These are phyloP conservation scores for Parelbella ahira DNA, from an alignment of 2,888 invertebrate genomes.

Conservation along the genomic window DNA sequence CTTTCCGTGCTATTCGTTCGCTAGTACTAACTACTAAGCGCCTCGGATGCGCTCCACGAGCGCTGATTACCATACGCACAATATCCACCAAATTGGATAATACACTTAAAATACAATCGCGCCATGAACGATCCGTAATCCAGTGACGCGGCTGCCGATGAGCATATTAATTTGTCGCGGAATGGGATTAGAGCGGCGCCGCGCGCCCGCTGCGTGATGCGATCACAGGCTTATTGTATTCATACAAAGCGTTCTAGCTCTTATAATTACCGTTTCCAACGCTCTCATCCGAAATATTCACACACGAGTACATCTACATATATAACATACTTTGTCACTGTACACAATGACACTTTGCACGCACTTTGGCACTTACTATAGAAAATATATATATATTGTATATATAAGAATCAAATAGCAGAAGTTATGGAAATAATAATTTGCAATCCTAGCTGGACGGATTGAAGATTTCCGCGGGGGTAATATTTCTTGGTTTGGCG, in stretches of 20 bases:
- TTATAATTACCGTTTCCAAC: constrained; percentile 42
- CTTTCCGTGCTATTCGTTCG: constrained; percentile 48
- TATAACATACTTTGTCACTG: too few species aligned
- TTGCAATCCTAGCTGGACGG: too few species aligned
- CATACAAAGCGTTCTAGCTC: constrained; percentile 45
- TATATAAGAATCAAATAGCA: too few species aligned
- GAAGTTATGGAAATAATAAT: too few species aligned
- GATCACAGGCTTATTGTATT: constrained; percentile 53
- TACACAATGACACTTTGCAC: too few species aligned
- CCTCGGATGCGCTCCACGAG: constrained; percentile 55
- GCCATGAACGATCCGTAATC: constrained; percentile 76
- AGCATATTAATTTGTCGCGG: constrained; percentile 78
- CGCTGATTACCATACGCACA: constrained; percentile 78
- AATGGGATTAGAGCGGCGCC: constrained; percentile 66
- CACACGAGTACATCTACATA: too few species aligned
- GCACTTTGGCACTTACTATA: too few species aligned
- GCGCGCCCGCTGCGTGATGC: constrained; percentile 44
- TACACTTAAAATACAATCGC: constrained; percentile 84
- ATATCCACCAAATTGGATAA: constrained; percentile 83
- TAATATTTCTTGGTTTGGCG: constrained; percentile 75
- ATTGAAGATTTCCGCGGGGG: constrained; percentile 38
- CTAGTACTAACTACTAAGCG: constrained; percentile 66
- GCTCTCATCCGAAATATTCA: constrained; percentile 12
- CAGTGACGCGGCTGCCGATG: constrained; percentile 77
- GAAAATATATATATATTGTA: too few species aligned